Evolutionary conservation across 2,888 invertebrate genomes (phyloP), one percentile per base, ranked within the genome.

Genomic region (Palloptera scutellata): DNA sequence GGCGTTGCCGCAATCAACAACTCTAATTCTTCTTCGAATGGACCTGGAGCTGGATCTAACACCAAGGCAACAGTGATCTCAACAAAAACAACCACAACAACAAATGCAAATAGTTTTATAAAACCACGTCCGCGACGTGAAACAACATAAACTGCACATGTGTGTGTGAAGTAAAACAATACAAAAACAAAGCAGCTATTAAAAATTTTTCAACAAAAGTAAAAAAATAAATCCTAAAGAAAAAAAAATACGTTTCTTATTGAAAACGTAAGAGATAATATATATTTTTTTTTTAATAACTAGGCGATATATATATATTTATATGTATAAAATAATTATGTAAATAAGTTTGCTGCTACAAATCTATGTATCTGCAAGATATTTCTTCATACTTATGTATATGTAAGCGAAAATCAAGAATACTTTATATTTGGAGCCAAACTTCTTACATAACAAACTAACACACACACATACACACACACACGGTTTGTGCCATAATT

Each of bases 111-210:
- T 30, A 30, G 2, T 30, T 30, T 30, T 4, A 30, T 30, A 42
- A 66, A 55, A 41, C 40, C 55, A 8, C 67, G 63, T 48, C 58
- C 67, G 40, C 67, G 67, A 52, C 67, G 67, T 8, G 58, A 67
- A 59, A 67, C 63, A 13, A 67, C 67, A 30, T 63, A 63, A 67
- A 58, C 42, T 57, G 48, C 64, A 52, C 58, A 42, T 64, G 64
- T 58, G 51, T 51, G 51, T 19, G 58, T 64, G 57, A 52, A 57
- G 15, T 13, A 48, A 48, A 41, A 20, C n/a, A 58, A 42, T 42
- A 57, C 8, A 64, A 48, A 17, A 15, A 53, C 20, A 52, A n/a
- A 51, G 10, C 20, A 30, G 30, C 30, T 30, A 30, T 30, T 30
- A 6, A 30, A 30, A 30, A 9, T 43, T 58, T 19, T 30, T 52